These are phyloP conservation scores for Drosophila nigromelanica DNA, from an alignment of 1,140 invertebrate species.

Conservation along the genomic window DNA sequence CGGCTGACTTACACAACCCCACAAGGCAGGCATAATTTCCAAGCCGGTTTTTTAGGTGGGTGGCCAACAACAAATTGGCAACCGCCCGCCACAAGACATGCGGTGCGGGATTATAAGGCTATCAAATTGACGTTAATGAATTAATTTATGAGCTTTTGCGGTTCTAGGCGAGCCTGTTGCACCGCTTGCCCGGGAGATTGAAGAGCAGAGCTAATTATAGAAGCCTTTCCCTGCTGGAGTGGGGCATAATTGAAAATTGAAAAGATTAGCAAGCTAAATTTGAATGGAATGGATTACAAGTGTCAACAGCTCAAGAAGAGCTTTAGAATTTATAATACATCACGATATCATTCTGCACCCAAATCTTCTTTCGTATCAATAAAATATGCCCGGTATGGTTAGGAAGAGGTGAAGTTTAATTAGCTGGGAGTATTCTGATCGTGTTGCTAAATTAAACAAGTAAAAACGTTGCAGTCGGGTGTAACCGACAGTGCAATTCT, in stretches of 20 bases:
- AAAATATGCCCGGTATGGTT: no score
- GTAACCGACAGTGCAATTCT: no score
- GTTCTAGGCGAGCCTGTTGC: conserved; percentile 54
- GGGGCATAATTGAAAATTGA: conserved; percentile 25
- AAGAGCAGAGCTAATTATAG: conserved; percentile 45
- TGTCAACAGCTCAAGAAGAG: conserved; percentile 1
- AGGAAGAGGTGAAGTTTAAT: no score
- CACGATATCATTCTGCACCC: background rate
- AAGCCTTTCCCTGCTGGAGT: background rate
- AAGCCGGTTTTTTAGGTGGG: conserved; percentile 46
- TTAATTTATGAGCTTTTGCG: conserved; percentile 76
- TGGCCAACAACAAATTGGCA: conserved; percentile 30
- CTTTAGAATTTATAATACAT: background rate
- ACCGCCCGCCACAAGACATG: conserved; percentile 28
- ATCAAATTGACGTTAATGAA: conserved; percentile 80
- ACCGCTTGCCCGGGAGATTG: conserved; percentile 15
- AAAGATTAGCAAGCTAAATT: conserved; percentile 4
- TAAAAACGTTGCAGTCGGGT: no score
- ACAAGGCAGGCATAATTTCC: conserved; percentile 28
- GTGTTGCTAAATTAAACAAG: no score
- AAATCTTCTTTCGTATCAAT: no score
- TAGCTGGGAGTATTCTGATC: no score
- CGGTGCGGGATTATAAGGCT: conserved; percentile 62
- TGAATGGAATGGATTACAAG: conserved; percentile 8
- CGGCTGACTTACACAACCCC: conserved; percentile 8